Evolutionary conservation across 2,888 invertebrate genomes (phyloP), one percentile per base, ranked within the genome.

Genomic region (Onthophagus sagittarius): DNA sequence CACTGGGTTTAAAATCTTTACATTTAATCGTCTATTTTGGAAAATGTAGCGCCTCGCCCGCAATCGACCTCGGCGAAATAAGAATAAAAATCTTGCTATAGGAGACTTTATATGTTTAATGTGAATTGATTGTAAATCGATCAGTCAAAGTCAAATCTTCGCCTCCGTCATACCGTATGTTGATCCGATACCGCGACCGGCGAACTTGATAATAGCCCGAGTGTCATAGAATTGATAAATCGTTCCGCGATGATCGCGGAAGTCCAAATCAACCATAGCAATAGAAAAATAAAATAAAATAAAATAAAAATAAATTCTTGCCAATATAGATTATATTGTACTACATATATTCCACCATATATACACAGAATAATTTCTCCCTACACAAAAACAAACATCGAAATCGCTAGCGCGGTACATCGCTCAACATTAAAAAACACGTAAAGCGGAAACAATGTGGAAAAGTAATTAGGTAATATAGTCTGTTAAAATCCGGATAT

Each of bases 351-450:
- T n/a, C n/a, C n/a, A n/a, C n/a, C n/a, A n/a, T n/a, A n/a, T n/a
- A n/a, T n/a, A n/a, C n/a, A n/a, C n/a, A n/a, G n/a, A n/a, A n/a
- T 67, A 31, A 7, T 63, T 67, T 15, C 11, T 53, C 6, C 11
- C 39, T 53, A 53, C 39, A 53, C 39, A 53, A 53, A 53, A 53
- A 53, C 39, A 53, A 53, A 53, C 39, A 53, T 53, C 39, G 39
- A 53, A 53, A 53, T 53, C 39, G 39, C 39, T 53, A 53, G 39
- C 39, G 39, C 11, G 11, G 39, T 53, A 53, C 39, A 53, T 53
- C 39, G 39, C 39, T 53, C 1, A 23, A 67, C 67, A 67, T 67
- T 32, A 67, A 67, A 67, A 67, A 67, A 67, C 67, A 67, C 31
- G 15, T 67, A 67, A 67, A 67, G 67, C 67, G 67, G 31, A 31